phyloP scores from a whole-genome alignment of 2,888 invertebrate species.

The Frankliniella intonsa region DNA sequence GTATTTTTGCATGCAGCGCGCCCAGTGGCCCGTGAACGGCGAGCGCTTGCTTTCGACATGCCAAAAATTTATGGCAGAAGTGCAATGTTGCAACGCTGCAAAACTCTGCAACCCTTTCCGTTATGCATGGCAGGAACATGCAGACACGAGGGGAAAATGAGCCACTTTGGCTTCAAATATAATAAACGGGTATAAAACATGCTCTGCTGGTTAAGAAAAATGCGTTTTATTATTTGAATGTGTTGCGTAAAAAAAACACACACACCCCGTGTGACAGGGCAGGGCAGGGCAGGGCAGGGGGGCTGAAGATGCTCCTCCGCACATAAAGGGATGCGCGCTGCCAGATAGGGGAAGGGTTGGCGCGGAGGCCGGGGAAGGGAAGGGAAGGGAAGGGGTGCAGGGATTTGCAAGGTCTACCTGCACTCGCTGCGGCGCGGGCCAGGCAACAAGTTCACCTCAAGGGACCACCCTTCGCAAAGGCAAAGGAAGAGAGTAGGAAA shows the following conservation, averaged over 20 bases:
- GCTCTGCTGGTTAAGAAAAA: slow-evolving; percentile 10
- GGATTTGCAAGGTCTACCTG: too few species aligned
- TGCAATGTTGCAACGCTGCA: too few species aligned
- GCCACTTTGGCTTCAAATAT: slow-evolving; percentile 20
- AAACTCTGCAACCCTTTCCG: slow-evolving; percentile 1
- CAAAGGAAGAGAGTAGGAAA: neutral
- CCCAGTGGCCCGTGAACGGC: neutral
- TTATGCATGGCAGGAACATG: slow-evolving; percentile 19
- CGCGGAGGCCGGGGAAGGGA: too few species aligned
- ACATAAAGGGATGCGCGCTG: neutral
- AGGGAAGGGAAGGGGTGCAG: too few species aligned
- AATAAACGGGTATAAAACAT: slow-evolving; percentile 27
- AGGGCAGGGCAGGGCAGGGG: neutral
- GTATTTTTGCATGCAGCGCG: neutral
- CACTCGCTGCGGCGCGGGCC: too few species aligned
- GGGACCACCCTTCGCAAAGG: neutral
- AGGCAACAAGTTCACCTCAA: slow-evolving; percentile 1
- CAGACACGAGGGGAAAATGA: slow-evolving; percentile 13
- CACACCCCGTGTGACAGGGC: neutral
- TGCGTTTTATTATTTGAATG: slow-evolving; percentile 25
- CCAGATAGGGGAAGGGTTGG: neutral
- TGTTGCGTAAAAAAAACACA: slow-evolving; percentile 21
- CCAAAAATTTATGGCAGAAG: neutral
- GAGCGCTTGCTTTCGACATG: neutral
- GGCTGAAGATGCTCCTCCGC: slow-evolving; percentile 18